phyloP scores from a whole-genome alignment of 2,797 vertebrate genomes.

The Chrysocyon brachyurus region DNA sequence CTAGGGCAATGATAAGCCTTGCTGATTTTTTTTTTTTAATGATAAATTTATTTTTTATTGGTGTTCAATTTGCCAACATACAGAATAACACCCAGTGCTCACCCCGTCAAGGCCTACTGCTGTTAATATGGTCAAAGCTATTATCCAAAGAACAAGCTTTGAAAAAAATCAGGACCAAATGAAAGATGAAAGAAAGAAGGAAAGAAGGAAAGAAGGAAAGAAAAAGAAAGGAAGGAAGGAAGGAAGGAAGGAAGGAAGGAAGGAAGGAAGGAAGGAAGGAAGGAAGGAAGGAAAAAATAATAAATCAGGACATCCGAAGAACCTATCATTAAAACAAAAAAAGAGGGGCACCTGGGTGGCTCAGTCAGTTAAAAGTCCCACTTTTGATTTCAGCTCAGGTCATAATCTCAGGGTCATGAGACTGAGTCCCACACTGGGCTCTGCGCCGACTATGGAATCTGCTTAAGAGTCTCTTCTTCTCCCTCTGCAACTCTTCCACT shows the following conservation, averaged over 20 bases:
- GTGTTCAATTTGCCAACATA: too few species aligned
- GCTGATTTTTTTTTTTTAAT: not conserved
- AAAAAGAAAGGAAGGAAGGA: too few species aligned
- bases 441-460: not conserved
- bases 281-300: too few species aligned
- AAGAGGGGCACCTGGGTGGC: not conserved
- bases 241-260: too few species aligned
- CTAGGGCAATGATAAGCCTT: not conserved
- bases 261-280: too few species aligned
- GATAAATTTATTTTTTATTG: too few species aligned
- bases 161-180: not conserved
- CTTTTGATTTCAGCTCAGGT: not conserved
- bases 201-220: too few species aligned
- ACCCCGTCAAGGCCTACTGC: not conserved
- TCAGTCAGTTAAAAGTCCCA: not conserved
- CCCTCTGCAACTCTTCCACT: not conserved
- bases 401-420: not conserved
- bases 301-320: not conserved
- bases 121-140: not conserved
- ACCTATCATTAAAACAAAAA: conserved; percentile 49
- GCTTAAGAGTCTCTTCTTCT: not conserved
- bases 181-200: too few species aligned
- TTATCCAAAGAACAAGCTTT: conserved; percentile 40
- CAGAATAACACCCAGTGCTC: too few species aligned
- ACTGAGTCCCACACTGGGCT: not conserved